Evolutionary conservation across 1,140 invertebrate genomes (phyloP), one percentile per base, ranked within the genome.

Genomic region (Drosophila jambulina): DNA sequence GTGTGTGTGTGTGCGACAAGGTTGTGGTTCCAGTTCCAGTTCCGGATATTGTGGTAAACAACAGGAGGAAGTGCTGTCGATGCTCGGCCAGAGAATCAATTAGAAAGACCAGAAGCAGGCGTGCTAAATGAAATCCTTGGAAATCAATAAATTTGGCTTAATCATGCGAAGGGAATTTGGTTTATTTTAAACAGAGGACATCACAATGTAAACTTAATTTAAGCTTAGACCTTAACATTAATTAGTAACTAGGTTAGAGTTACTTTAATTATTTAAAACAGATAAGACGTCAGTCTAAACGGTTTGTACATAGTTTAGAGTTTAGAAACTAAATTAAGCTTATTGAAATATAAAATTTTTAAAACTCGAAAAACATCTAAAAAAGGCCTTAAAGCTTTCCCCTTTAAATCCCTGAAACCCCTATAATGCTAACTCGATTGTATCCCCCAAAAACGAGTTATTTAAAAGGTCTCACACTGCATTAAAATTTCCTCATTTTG

Each of bases 41-140:
- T 60, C 77, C 68, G 65, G 75, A 78, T 77, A 60, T 78, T 78
- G 75, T 60, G 75, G 75, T 78, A 78, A 78, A 78, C 75, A 78
- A 78, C 76, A 72, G 67, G 51, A 79, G 67, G 65, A 78, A 78
- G 45, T 72, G 75, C 75, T 78, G 74, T 78, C 62, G 76, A 62
- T 58, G 76, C 77, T 70, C 17, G 63, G 53, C 36, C 36, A 42
- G 68, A 69, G 75, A 78, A 78, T 78, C 75, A 78, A 78, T 78
- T 78, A 78, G 75, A 76, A 78, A 78, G 64, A 67, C 74, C 74
- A 42, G 69, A 48, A 40, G 32, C 56, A 49, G 32, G 63, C 64
- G 64, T 53, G 75, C 46, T 32, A 67, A 58, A 34, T 53, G 34
- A 59, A 58, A 38, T 23, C 48, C 51, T 27, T 32, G 25, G 15